Evolutionary conservation across 1,140 invertebrate genomes (phyloP).

Genomic region (Penaeus indicus): DNA sequence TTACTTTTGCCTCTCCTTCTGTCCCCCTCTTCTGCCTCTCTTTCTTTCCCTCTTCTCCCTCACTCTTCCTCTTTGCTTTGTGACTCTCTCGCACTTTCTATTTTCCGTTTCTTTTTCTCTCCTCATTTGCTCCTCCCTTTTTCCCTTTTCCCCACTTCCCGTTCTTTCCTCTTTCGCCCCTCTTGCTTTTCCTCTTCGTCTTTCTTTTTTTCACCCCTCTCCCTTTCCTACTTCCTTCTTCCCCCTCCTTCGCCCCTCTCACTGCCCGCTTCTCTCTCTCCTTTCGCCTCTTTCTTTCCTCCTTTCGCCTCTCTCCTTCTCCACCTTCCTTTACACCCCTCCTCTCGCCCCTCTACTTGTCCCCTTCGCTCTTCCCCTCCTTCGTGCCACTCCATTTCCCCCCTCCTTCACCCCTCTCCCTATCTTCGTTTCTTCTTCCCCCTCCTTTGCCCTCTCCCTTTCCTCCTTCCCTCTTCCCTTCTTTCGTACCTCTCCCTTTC

Average conservation of each 20-base stretch:
- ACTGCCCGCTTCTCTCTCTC: background rate
- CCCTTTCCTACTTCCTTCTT: background rate
- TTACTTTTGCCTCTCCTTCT: background rate
- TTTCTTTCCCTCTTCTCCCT: background rate
- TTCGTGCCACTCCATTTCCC: background rate
- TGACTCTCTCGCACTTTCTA: background rate
- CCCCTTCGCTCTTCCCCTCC: background rate
- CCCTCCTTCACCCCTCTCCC: background rate
- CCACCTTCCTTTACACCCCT: background rate
- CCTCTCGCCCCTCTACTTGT: background rate
- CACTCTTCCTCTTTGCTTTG: background rate
- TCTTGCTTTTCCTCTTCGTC: background rate
- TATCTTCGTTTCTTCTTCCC: background rate
- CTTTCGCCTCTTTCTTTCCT: background rate
- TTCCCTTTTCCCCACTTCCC: background rate
- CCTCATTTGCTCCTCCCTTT: background rate
- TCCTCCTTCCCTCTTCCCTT: background rate
- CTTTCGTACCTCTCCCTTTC: background rate
- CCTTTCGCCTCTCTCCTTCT: background rate
- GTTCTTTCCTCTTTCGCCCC: background rate
- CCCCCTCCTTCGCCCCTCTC: too few species aligned
- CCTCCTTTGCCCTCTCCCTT: background rate
- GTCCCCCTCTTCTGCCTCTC: background rate
- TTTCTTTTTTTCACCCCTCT: background rate
- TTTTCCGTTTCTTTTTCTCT: background rate